These are phyloP conservation scores for Periphyllus acericola DNA, from an alignment of 2,888 invertebrate genomes.

Conservation along the genomic window DNA sequence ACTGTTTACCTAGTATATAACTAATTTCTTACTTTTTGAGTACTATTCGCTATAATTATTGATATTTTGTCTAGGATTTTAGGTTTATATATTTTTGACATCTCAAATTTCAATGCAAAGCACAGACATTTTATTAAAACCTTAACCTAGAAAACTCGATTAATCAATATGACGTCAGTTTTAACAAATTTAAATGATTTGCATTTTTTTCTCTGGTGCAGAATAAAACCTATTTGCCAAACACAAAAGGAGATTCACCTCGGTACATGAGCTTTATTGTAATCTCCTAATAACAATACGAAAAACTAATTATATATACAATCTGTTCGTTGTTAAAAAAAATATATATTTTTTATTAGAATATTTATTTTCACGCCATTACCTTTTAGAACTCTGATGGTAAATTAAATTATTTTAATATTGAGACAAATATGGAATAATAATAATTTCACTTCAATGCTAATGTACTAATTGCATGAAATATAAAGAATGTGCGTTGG, in stretches of 20 bases:
- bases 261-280: slow-evolving; percentile 24
- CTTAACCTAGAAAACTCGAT: slow-evolving; percentile 54
- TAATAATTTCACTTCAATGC: neutral
- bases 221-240: slow-evolving; percentile 31
- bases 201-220: slow-evolving; percentile 28
- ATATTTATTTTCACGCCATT: slow-evolving; percentile 14
- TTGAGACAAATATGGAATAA: neutral
- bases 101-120: slow-evolving; percentile 23
- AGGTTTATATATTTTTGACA: neutral
- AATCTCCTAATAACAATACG: slow-evolving; percentile 37
- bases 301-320: slow-evolving; percentile 42
- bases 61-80: neutral
- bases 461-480: slow-evolving; percentile 24
- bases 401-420: neutral
- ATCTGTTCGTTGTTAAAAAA: slow-evolving; percentile 11
- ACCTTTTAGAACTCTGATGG: slow-evolving; percentile 10
- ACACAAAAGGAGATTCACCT: slow-evolving; percentile 52
- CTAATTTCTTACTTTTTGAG: neutral
- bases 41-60: neutral
- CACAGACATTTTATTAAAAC: slow-evolving; percentile 38
- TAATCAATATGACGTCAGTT: slow-evolving; percentile 54
- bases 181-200: slow-evolving; percentile 55
- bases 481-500: neutral
- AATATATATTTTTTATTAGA: neutral
- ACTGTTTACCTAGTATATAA: too few relatives aligned